Conservation (phyloP, 2,113 vertebrate species). For the Pipra filicauda region DNA sequence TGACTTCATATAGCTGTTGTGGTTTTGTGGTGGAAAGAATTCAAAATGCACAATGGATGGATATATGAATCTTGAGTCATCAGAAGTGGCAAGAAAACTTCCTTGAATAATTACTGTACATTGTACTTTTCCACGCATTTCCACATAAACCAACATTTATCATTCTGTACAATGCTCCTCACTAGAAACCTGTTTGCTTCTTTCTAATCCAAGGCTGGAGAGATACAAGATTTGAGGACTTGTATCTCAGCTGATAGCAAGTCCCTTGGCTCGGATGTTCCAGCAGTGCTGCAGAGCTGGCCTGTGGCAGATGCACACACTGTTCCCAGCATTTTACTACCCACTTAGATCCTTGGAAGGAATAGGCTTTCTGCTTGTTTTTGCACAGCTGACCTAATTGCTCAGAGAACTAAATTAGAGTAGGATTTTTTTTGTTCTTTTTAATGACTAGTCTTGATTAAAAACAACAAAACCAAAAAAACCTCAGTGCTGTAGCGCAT, state of each 20-base stretch:
- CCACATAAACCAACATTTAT: background rate
- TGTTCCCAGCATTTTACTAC: background rate
- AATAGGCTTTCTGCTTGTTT: background rate
- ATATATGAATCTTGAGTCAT: background rate
- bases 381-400: background rate
- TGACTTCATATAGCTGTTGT: background rate
- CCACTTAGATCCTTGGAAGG: background rate
- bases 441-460: background rate
- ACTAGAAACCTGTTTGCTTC: background rate
- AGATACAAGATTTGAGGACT: background rate
- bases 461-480: background rate
- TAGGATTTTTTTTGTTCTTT: background rate
- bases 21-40: background rate
- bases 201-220: background rate
- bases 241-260: background rate
- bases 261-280: background rate
- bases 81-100: background rate
- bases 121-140: background rate
- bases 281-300: background rate
- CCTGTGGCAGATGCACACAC: fast-evolving
- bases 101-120: background rate
- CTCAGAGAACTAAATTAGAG: background rate
- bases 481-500: background rate
- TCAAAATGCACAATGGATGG: background rate
- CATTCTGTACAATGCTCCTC: background rate